Conservation (phyloP, 2,797 vertebrate genomes). For the Clarias laeviceps region DNA sequence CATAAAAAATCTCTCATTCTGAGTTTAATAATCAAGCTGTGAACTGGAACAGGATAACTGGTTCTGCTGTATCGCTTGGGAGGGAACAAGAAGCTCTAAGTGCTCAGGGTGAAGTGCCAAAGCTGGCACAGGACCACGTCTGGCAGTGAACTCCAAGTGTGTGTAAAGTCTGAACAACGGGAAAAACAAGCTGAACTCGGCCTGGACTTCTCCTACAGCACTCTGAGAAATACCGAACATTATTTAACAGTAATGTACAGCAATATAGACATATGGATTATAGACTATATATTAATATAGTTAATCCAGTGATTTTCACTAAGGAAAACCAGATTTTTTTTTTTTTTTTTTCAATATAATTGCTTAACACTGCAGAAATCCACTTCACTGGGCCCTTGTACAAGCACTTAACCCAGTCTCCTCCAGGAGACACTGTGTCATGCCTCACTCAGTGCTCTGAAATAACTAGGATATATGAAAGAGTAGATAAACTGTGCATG, state of each 20-base stretch:
- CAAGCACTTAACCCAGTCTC: no score
- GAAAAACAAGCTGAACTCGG: neutral
- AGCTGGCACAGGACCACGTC: constrained; percentile 38
- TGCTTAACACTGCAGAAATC: neutral
- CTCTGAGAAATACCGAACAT: neutral
- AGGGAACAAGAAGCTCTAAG: neutral
- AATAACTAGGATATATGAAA: no score
- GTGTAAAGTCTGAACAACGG: constrained; percentile 6
- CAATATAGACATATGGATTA: neutral
- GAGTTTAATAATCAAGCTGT: neutral
- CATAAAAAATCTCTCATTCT: neutral
- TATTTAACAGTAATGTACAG: neutral
- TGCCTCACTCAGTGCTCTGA: no score
- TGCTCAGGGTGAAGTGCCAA: neutral
- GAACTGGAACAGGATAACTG: neutral
- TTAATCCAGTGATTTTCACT: neutral
- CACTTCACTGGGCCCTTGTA: neutral
- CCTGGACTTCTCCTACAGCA: neutral
- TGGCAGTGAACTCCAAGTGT: constrained; percentile 17
- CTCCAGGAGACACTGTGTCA: no score
- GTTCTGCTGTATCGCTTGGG: neutral
- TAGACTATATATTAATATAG: neutral
- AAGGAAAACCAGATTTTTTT: no score
- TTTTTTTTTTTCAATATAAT: neutral
- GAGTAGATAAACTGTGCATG: no score